Evolutionary conservation across 2,797 vertebrate species (phyloP).

Genomic region (Hypotaenidia philippensis): DNA sequence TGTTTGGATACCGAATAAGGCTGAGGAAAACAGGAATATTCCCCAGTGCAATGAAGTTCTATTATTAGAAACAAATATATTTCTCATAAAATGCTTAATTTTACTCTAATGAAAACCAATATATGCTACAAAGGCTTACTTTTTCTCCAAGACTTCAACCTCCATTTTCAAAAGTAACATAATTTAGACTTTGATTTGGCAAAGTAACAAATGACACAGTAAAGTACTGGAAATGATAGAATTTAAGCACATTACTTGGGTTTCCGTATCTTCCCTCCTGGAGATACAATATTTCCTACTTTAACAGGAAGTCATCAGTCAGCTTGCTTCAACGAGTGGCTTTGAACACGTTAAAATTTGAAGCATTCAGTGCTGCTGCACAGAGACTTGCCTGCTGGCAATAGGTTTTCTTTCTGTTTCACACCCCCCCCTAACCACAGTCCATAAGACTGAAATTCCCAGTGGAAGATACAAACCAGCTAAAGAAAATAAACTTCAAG

Average conservation of each 20-base stretch:
- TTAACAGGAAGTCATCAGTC: background rate
- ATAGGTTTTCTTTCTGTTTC: background rate
- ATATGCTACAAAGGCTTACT: background rate
- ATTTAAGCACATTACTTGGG: background rate
- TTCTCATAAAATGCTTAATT: background rate
- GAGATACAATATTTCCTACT: background rate
- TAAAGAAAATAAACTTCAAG: background rate
- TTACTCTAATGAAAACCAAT: background rate
- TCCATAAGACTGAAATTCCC: background rate
- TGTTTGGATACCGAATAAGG: background rate
- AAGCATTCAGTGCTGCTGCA: background rate
- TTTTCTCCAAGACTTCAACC: background rate
- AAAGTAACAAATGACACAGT: background rate
- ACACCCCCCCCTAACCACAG: background rate
- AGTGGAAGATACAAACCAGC: background rate
- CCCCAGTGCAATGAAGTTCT: background rate
- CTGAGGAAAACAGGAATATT: background rate
- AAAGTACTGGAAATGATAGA: background rate
- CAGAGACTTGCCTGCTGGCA: background rate
- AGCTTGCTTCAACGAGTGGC: background rate
- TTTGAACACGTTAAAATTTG: background rate
- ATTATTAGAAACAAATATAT: background rate
- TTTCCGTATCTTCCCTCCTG: background rate
- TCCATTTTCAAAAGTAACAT: background rate
- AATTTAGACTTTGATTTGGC: background rate